These are phyloP conservation scores for Psephotus haematonotus DNA, from an alignment of 2,113 vertebrate species.

Conservation along the genomic window DNA sequence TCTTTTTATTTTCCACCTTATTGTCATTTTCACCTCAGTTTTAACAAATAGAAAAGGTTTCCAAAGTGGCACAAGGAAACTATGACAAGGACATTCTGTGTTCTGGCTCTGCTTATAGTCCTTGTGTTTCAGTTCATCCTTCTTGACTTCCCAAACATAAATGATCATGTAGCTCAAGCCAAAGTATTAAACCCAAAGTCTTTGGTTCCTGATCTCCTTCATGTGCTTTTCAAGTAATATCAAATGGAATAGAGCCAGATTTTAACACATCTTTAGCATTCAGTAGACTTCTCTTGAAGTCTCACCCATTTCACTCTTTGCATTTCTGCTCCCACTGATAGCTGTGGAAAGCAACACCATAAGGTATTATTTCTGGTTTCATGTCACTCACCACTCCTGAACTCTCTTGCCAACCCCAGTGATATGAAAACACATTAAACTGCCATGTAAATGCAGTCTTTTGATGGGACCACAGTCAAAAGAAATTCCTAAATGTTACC, in stretches of 20 bases:
- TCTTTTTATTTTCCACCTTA: not conserved
- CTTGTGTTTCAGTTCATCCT: not conserved
- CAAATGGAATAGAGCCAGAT: rapidly evolving
- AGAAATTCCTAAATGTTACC: not conserved
- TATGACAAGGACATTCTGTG: rapidly evolving
- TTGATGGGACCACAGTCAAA: not conserved
- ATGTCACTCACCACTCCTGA: not conserved
- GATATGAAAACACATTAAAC: not conserved
- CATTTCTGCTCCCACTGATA: not conserved
- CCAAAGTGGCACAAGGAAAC: not conserved
- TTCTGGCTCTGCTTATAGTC: not conserved
- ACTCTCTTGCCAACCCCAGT: not conserved
- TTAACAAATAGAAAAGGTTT: not conserved
- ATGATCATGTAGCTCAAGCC: rapidly evolving
- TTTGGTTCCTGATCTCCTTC: not conserved
- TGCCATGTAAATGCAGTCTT: not conserved
- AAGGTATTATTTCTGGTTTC: not conserved
- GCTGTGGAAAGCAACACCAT: rapidly evolving
- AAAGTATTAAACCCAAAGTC: not conserved
- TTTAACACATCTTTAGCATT: not conserved
- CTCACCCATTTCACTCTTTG: not conserved
- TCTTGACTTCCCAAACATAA: not conserved
- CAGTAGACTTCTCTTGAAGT: not conserved
- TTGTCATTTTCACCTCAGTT: not conserved
- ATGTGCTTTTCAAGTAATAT: not conserved